Base-by-base conservation (phyloP, 1,140 invertebrate genomes). In the Sinella curviseta region DNA sequence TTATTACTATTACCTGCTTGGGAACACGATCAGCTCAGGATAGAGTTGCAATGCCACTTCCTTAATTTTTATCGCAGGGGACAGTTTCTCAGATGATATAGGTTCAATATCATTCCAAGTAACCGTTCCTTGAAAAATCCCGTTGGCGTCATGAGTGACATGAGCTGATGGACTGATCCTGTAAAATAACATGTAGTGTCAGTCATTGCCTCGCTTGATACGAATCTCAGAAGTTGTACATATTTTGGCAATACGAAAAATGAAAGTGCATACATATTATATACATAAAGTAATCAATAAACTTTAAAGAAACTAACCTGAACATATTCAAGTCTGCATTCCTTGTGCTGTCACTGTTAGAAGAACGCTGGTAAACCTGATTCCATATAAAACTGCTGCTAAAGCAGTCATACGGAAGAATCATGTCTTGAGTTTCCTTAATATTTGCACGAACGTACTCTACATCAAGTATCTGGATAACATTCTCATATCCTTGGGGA, bases 331-430 rank as follows among this genome's bases (percentile, higher is more conserved):
- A n/a, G 24, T 70, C 65, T 2, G 30, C 65, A 33, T 70, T 33
- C 14, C 24, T 65, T 65, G 8, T 65, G 4, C 26, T 60, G 57
- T 48, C 20, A 8, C 39, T 48, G 39, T 48, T 48, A 20, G 4
- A n/a, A 26, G n/a, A 12, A 30, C 65, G 26, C 28, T 70, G 65
- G 31, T 70, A 70, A 31, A 70, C 8, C 24, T 70, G 65, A n/a
- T 24, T 70, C 65, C 65, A 70, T 8, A 70, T 70, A 33, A 70
- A 70, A 33, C 8, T 16, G 65, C 65, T 70, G 31, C 65, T 70
- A 30, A 70, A 70, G 24, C 65, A 70, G 31, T 70, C 65, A 30
- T 70, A 70, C 2, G 65, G 65, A 31, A 70, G 26, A 8, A 70
- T 8, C 65, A 70, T 70, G 26, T 70, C 65, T 30, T 16, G 28